A percentile compares a stretch with the other conserved stretches of the same genome.
Conservation (phyloP, 2,888 invertebrate genomes). For the Elmis aenea region DNA sequence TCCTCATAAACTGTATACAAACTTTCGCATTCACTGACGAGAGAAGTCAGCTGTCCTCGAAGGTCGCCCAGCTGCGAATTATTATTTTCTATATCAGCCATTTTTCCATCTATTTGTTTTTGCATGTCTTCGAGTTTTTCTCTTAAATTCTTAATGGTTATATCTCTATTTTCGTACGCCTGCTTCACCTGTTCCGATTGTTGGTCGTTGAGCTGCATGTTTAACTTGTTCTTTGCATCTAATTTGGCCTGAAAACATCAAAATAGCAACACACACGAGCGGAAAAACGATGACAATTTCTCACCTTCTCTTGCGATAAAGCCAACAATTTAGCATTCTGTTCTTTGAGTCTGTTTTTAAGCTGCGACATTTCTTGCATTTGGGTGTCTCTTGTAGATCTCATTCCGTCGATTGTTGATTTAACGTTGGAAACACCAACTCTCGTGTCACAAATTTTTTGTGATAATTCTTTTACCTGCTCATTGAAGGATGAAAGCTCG, state of each 20-base stretch:
- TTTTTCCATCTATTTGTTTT: conserved; percentile 72
- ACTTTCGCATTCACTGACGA: conserved; percentile 65
- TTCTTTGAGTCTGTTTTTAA: conserved; percentile 78
- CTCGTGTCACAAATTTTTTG: conserved; percentile 78
- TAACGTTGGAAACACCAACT: conserved; percentile 83
- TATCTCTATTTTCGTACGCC: conserved; percentile 63
- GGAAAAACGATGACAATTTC: no score
- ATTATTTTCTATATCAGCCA: conserved; percentile 75
- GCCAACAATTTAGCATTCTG: conserved; percentile 76
- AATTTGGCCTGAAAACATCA: no score
- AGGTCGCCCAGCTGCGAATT: conserved; percentile 71
- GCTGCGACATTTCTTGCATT: conserved; percentile 77
- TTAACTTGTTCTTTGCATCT: conserved; percentile 65
- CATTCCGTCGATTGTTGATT: conserved; percentile 96
- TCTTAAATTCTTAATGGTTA: conserved; percentile 55
- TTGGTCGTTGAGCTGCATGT: conserved; percentile 44
- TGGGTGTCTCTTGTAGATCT: conserved; percentile 85
- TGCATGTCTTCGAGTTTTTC: conserved; percentile 71
- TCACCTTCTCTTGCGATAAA: conserved; percentile 79
- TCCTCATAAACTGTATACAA: conserved; percentile 66
- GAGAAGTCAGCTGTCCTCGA: conserved; percentile 59
- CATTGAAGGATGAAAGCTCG: conserved; percentile 62
- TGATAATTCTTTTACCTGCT: conserved; percentile 68
- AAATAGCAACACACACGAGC: no score
- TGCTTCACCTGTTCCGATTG: conserved; percentile 54